Percentiles rank a stretch among this genome's conserved stretches.
These are phyloP conservation scores for Lithobius niger DNA, from an alignment of 1,140 invertebrate species.

Conservation along the genomic window DNA sequence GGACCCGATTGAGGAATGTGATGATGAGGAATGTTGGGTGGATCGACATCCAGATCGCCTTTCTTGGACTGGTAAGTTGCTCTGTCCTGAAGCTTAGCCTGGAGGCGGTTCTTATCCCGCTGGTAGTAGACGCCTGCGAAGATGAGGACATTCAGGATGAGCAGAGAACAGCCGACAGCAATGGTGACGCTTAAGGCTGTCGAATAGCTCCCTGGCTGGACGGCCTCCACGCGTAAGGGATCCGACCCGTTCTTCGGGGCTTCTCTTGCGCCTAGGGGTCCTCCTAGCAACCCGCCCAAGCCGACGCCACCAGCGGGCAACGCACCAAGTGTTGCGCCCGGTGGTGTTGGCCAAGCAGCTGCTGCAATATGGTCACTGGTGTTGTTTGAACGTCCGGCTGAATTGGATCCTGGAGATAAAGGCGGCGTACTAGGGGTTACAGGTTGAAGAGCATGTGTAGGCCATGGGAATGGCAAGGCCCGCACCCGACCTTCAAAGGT, in stretches of 20 bases:
- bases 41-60: neutral
- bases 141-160: constrained; percentile 64
- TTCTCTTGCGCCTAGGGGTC: too few species aligned
- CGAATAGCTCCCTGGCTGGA: constrained; percentile 16
- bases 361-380: too few species aligned
- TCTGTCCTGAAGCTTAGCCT: constrained; percentile 37
- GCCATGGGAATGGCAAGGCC: constrained; percentile 34
- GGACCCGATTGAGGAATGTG: neutral
- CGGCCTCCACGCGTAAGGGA: neutral
- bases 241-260: neutral
- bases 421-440: neutral
- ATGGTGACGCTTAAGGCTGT: constrained; percentile 54
- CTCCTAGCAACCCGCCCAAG: neutral
- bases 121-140: constrained; percentile 64
- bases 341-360: neutral
- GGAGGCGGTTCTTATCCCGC: constrained; percentile 41
- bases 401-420: too few species aligned
- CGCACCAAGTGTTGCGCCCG: neutral
- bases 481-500: constrained; percentile 68
- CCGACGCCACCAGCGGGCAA: neutral
- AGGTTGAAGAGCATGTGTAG: neutral
- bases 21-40: neutral
- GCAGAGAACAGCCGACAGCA: constrained; percentile 57
- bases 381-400: neutral
- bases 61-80: constrained; percentile 2